Evolutionary conservation across 2,888 invertebrate species (phyloP).

Genomic region (Nomada lathburiana): DNA sequence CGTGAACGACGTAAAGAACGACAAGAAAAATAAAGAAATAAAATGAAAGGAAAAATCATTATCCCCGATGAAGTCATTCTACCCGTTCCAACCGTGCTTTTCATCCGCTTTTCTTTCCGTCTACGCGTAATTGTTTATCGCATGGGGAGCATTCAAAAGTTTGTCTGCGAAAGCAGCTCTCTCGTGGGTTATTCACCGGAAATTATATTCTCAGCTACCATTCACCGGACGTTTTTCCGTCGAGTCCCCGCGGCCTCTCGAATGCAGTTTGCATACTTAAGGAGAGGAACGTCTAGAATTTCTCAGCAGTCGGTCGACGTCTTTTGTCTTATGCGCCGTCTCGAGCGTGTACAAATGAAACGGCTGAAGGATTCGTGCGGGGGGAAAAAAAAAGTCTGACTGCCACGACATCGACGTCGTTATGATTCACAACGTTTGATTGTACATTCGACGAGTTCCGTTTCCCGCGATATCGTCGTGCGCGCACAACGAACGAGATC

Average conservation of each 20-base stretch:
- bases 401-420: not conserved
- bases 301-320: not conserved
- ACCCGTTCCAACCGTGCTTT: not conserved
- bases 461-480: not conserved
- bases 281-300: not conserved
- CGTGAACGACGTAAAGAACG: no score
- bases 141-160: conserved; percentile 5
- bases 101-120: not conserved
- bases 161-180: not conserved
- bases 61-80: not conserved
- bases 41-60: no score
- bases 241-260: conserved; percentile 4
- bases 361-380: not conserved
- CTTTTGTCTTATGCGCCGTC: conserved; percentile 3
- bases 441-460: conserved; percentile 12
- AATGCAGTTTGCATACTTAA: conserved; percentile 29
- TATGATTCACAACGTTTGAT: conserved; percentile 27
- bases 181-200: conserved; percentile 2
- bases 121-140: conserved; percentile 1
- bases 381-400: not conserved
- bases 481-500: not conserved
- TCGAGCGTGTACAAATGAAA: not conserved
- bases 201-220: not conserved
- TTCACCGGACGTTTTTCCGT: not conserved
- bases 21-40: not conserved